phyloP scores from a whole-genome alignment of 2,797 vertebrate genomes.

The Paratrypauchen microcephalus region DNA sequence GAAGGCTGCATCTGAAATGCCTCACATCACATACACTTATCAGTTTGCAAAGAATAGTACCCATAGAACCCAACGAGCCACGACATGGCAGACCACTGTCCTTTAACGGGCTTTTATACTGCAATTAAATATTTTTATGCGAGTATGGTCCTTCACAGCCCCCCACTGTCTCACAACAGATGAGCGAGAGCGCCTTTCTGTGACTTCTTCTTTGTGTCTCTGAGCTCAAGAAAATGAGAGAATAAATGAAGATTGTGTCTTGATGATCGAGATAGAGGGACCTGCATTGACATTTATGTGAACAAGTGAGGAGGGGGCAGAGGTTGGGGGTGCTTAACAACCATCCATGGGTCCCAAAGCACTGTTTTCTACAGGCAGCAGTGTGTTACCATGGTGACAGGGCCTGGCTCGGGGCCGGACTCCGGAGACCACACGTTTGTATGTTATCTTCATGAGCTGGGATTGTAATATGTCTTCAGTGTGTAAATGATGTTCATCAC shows the following conservation, averaged over 20 bases:
- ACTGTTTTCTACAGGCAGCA: constrained; percentile 78
- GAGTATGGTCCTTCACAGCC: constrained; percentile 39
- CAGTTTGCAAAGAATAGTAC: constrained; percentile 29
- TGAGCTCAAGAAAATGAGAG: constrained; percentile 24
- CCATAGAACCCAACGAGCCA: constrained; percentile 36
- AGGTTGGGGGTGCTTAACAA: constrained; percentile 58
- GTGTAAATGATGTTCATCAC: constrained; percentile 27
- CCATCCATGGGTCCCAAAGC: constrained; percentile 68
- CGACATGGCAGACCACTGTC: constrained; percentile 32
- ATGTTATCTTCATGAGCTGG: constrained; percentile 25
- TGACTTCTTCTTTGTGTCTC: constrained; percentile 27
- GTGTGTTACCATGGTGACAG: constrained; percentile 82
- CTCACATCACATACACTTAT: constrained; percentile 23
- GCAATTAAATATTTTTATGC: constrained; percentile 61
- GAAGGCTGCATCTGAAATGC: constrained; percentile 39
- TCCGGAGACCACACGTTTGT: constrained; percentile 59
- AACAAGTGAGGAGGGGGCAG: constrained; percentile 17
- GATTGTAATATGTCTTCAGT: constrained; percentile 20
- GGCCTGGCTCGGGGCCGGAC: constrained; percentile 73
- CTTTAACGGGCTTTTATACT: constrained; percentile 51
- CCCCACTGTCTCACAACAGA: constrained; percentile 38
- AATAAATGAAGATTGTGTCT: constrained; percentile 17
- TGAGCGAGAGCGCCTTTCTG: constrained; percentile 20
- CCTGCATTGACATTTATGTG: constrained; percentile 29
- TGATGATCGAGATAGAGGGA: background rate